A percentile compares a stretch with the other conserved stretches of the same genome.
phyloP scores from a whole-genome alignment of 2,888 invertebrate genomes.

The Strigamia maritima region DNA sequence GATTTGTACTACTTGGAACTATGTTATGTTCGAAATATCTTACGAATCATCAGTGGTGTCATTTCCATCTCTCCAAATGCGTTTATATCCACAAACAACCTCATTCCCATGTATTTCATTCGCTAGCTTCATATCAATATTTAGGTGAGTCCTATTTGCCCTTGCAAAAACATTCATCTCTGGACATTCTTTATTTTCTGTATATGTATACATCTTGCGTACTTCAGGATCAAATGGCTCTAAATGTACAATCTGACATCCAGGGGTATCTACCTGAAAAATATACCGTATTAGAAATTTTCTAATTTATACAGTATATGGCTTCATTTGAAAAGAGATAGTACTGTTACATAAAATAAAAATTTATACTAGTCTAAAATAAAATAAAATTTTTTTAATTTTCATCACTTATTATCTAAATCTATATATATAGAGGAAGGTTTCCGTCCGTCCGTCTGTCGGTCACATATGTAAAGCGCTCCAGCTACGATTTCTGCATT shows the following conservation, averaged over 20 bases:
- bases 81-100: not conserved
- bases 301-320: no score
- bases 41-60: not conserved
- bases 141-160: not conserved
- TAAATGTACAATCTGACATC: constrained; percentile 37
- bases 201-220: not conserved
- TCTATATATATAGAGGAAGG: no score
- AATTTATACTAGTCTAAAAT: no score
- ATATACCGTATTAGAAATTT: not conserved
- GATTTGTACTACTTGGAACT: no score
- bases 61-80: not conserved
- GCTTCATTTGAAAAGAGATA: no score
- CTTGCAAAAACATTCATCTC: not conserved
- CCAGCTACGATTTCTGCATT: no score
- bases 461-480: no score
- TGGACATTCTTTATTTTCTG: not conserved
- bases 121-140: not conserved
- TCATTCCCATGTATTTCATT: not conserved
- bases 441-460: no score
- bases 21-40: no score
- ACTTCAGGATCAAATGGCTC: constrained; percentile 37
- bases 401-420: no score
- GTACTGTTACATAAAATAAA: no score
- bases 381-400: no score
- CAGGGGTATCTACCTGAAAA: constrained; percentile 33